These are phyloP conservation scores for Phaethon lepturus DNA, from an alignment of 2,113 vertebrate species.

Conservation along the genomic window DNA sequence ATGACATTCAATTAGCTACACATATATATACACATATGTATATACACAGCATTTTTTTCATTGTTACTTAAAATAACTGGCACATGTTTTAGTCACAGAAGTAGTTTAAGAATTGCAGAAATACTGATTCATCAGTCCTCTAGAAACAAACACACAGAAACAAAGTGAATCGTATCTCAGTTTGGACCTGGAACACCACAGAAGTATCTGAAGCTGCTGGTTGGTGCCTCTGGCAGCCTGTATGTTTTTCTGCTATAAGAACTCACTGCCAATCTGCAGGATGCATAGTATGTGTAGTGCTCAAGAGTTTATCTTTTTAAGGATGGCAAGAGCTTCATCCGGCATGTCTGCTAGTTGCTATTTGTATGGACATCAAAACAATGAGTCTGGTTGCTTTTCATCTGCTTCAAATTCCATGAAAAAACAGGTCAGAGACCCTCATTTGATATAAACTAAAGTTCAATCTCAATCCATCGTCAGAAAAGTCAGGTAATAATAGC, in stretches of 20 bases:
- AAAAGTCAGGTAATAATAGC: neutral
- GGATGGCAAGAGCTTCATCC: neutral
- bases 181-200: neutral
- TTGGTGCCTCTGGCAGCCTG: neutral
- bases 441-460: neutral
- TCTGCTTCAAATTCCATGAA: neutral
- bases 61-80: too few species aligned
- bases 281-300: too few species aligned
- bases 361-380: neutral
- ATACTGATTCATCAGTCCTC: neutral
- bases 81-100: too few species aligned
- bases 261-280: neutral
- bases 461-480: neutral
- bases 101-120: neutral
- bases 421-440: neutral
- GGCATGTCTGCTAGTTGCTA: neutral
- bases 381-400: neutral
- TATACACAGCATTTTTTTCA: too few species aligned
- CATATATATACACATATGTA: neutral
- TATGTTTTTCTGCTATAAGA: neutral
- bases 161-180: neutral
- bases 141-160: neutral
- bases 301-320: neutral
- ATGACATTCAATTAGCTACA: neutral
- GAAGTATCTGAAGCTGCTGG: neutral